Evolutionary conservation across 2,888 invertebrate genomes (phyloP), one percentile per base, ranked within the genome.

Genomic region (Stegophylla sp.): DNA sequence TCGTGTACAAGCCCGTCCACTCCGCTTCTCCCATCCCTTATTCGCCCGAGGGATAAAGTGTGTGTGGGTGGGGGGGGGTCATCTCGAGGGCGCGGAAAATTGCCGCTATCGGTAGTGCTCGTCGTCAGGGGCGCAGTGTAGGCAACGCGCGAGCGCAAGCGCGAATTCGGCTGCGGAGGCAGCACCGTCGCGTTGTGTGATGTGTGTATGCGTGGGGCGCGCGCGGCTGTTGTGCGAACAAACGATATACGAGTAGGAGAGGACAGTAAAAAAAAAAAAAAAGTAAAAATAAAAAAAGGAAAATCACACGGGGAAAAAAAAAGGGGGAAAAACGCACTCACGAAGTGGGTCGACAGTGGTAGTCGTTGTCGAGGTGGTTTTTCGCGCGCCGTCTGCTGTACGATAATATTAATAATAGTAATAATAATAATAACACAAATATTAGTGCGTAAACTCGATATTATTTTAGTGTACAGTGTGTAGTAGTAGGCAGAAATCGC

Each of bases 321-420:
- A 56, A n/a, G 34, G 56, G 20, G 20, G 23, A 7, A 59, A 72
- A 72, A 41, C 41, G 15, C 41, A 3, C 23, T 17, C 20, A 28
- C 23, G 15, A 26, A 56, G 20, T 17, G 56, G 56, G 59, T 34
- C 56, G 43, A 28, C 34, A 9, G 41, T 53, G 15, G 43, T 10
- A 43, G 43, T 72, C 43, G 56, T 67, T 23, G 72, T 59, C 23
- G 72, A 41, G 72, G 43, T 72, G 79, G 75, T 63, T 82, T 71
- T 82, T 74, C 82, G 56, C 63, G 82, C 63, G 82, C 76, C 79
- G 83, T 77, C 67, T 73, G 56, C 61, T 59, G 63, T 75, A 28
- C n/a, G n/a, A 9, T 53, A 45, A 12, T 13, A 45, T 1, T 45
- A 45, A 10, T 51, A 51, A n/a, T 51, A 51, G 4, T 51, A n/a